Evolutionary conservation across 1,140 invertebrate species (phyloP), one percentile per base, ranked within the genome.

Genomic region (Dicyema japonicum): DNA sequence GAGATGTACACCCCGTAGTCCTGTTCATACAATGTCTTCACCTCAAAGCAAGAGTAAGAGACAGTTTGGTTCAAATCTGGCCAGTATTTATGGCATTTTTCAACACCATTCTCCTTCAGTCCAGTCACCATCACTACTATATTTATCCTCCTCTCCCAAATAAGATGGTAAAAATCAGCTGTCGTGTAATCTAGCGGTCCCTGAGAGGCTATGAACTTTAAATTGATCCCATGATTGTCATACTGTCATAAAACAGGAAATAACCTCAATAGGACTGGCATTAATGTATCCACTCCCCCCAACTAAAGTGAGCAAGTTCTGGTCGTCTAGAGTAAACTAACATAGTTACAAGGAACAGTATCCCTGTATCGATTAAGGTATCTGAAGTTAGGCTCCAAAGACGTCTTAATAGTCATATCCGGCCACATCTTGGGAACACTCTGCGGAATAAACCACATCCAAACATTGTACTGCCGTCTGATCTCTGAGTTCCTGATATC

Each of bases 101-200:
- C 80, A 67, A 75, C 59, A 33, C 78, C 76, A 69, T 85, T 76
- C 56, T 90, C 80, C 46, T 82, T 72, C 12, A 85, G 58, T 51
- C 90, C 90, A 3, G 78, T 92, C 19, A 94, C 54, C 80, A 92
- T 94, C 6, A 92, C 85, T 19, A 97, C 69, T 46, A 97, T 94
- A 4, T 76, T 90, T 0, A 78, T 90, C 49, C 97, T 92, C 44
- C 94, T 78, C 46, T 94, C 82, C 85, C 85, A 97, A n/a, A 97
- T 56, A 82, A 92, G 92, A 33, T 85, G 60, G 88, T 88, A 97
- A 40, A 97, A 80, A 44, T 97, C 85, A 37, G 88, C 76, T 0
- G 74, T 74, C 0, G 88, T 94, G 37, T 92, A 74, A 15, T 64
- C 63, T 9, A 92, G 51, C 0, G 88, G 85, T 6, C 80, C 82